Conservation (phyloP, 2,888 invertebrate genomes). For the Gari tellinella region DNA sequence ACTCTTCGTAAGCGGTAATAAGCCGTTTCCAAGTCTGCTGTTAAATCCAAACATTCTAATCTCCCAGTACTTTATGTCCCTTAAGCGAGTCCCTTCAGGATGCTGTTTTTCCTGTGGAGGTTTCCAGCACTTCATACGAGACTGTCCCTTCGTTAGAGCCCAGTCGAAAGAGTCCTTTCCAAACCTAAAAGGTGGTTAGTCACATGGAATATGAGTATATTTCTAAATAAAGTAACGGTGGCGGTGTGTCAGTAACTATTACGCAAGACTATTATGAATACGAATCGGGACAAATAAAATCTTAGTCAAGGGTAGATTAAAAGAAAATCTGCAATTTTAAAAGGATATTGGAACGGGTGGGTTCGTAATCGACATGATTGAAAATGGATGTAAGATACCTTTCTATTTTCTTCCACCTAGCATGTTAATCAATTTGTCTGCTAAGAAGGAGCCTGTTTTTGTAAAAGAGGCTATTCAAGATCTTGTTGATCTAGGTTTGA, state of each 20-base stretch:
- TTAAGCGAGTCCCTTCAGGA: no score
- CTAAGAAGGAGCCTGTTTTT: not conserved
- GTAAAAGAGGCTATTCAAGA: slow-evolving; percentile 1
- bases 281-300: slow-evolving; percentile 34
- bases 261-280: slow-evolving; percentile 37
- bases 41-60: not conserved
- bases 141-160: no score
- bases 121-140: no score
- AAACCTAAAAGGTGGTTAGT: no score
- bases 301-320: slow-evolving; percentile 19
- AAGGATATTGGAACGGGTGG: slow-evolving; percentile 2
- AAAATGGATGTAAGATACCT: slow-evolving; percentile 17
- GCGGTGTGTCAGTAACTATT: slow-evolving; percentile 14
- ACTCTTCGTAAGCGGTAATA: slow-evolving; percentile 22
- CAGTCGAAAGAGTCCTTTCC: no score
- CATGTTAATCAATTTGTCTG: not conserved
- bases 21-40: not conserved
- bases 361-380: slow-evolving; percentile 5
- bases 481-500: slow-evolving; percentile 9
- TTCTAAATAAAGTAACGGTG: no score
- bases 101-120: no score
- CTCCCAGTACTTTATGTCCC: no score
- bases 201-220: slow-evolving; percentile 20
- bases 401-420: not conserved
- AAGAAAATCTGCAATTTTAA: slow-evolving; percentile 12